Evolutionary conservation across 2,797 vertebrate genomes (phyloP).

Genomic region (Phataginus tricuspis): DNA sequence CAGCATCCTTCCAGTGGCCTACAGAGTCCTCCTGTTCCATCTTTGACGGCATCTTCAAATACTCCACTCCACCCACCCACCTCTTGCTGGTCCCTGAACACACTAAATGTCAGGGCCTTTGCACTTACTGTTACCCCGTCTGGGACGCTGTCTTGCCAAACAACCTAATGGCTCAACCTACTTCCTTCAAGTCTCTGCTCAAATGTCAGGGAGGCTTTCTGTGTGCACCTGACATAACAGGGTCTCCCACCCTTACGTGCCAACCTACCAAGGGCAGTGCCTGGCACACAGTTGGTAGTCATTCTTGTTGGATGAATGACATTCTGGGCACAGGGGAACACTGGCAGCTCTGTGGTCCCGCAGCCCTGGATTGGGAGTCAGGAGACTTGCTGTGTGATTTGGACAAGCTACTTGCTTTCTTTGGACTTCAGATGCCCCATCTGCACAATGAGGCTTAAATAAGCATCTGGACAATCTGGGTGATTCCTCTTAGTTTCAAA

Average conservation of each 20-base stretch:
- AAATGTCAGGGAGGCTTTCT: background rate
- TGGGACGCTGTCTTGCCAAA: background rate
- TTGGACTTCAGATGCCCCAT: background rate
- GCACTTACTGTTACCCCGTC: no score
- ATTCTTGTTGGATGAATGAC: background rate
- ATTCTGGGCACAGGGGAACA: background rate
- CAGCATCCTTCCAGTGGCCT: no score
- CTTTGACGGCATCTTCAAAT: background rate
- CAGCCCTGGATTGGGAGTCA: background rate
- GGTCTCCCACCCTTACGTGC: background rate
- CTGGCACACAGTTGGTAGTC: fast-evolving
- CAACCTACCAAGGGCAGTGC: fast-evolving
- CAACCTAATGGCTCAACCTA: background rate
- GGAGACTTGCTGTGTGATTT: background rate
- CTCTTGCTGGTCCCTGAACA: background rate
- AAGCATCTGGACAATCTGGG: background rate
- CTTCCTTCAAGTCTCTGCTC: background rate
- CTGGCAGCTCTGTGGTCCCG: background rate
- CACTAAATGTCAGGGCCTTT: background rate
- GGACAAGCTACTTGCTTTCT: background rate
- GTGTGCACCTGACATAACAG: background rate
- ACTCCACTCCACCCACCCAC: background rate
- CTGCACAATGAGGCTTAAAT: background rate
- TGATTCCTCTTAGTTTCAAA: background rate
- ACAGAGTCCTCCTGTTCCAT: background rate